Evolutionary conservation across 2,888 invertebrate species (phyloP).

Genomic region (Archips xylosteana): DNA sequence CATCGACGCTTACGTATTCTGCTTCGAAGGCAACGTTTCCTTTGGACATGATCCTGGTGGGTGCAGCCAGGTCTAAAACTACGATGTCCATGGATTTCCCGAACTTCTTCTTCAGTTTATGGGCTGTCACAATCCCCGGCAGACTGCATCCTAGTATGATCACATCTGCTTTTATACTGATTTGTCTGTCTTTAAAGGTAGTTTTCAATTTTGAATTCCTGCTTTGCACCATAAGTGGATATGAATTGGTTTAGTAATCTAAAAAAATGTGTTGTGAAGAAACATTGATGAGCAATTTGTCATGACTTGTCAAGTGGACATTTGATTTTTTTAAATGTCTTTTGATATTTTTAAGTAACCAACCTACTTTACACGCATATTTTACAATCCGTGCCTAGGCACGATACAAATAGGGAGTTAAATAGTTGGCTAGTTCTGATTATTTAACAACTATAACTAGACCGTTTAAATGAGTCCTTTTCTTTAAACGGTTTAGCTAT

Average conservation of each 20-base stretch:
- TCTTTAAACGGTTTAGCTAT: no score
- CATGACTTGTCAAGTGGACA: background rate
- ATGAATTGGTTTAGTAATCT: background rate
- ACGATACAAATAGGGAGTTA: no score
- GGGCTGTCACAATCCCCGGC: slow-evolving; percentile 76
- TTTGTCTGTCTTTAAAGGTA: slow-evolving; percentile 38
- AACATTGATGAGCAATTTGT: background rate
- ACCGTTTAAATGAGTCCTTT: no score
- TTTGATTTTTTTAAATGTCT: background rate
- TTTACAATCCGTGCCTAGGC: no score
- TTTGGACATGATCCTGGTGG: slow-evolving; percentile 50
- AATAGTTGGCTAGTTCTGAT: no score
- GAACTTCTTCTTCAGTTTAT: slow-evolving; percentile 74
- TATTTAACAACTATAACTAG: no score
- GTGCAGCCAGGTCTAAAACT: slow-evolving; percentile 64
- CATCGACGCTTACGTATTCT: slow-evolving; percentile 42
- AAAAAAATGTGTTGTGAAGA: background rate
- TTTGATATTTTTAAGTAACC: background rate
- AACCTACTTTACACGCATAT: no score
- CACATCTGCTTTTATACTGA: slow-evolving; percentile 69
- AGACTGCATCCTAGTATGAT: slow-evolving; percentile 77
- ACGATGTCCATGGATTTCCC: slow-evolving; percentile 75
- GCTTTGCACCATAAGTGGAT: slow-evolving; percentile 5
- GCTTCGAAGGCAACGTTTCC: slow-evolving; percentile 67
- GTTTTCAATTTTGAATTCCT: slow-evolving; percentile 8